phyloP scores from a whole-genome alignment of 2,888 invertebrate species.

The Monopis laevigella region DNA sequence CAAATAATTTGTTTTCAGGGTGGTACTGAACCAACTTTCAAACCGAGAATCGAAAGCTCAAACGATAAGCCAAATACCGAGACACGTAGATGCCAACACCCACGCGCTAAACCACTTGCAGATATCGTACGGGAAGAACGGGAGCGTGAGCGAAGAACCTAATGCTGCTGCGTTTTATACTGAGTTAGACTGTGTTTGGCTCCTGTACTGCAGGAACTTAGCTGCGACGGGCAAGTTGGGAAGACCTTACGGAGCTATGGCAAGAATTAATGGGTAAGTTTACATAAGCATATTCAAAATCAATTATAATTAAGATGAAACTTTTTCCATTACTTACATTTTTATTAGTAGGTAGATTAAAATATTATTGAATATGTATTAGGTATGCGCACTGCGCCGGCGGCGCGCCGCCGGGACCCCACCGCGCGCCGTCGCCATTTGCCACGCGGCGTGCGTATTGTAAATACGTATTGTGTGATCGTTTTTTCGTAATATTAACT shows the following conservation, averaged over 20 bases:
- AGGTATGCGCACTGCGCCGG: too few species aligned
- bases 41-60: slow-evolving; percentile 31
- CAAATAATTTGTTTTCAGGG: slow-evolving; percentile 28
- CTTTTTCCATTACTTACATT: too few species aligned
- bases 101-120: slow-evolving; percentile 46
- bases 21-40: slow-evolving; percentile 37
- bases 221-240: slow-evolving; percentile 57
- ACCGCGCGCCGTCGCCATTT: too few species aligned
- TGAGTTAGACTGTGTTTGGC: slow-evolving; percentile 68
- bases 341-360: too few species aligned
- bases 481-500: too few species aligned
- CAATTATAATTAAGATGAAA: too few species aligned
- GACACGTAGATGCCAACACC: slow-evolving; percentile 44
- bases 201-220: slow-evolving; percentile 66
- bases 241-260: slow-evolving; percentile 66
- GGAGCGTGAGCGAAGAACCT: slow-evolving; percentile 27
- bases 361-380: too few species aligned
- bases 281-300: background rate
- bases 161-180: slow-evolving; percentile 30
- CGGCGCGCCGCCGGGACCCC: too few species aligned
- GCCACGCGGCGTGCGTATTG: too few species aligned
- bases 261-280: slow-evolving; percentile 67
- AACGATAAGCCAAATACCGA: slow-evolving; percentile 38
- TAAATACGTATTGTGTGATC: too few species aligned
- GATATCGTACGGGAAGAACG: slow-evolving; percentile 30